Evolutionary conservation across 2,888 invertebrate genomes (phyloP).

Genomic region (Atethmia centrago): DNA sequence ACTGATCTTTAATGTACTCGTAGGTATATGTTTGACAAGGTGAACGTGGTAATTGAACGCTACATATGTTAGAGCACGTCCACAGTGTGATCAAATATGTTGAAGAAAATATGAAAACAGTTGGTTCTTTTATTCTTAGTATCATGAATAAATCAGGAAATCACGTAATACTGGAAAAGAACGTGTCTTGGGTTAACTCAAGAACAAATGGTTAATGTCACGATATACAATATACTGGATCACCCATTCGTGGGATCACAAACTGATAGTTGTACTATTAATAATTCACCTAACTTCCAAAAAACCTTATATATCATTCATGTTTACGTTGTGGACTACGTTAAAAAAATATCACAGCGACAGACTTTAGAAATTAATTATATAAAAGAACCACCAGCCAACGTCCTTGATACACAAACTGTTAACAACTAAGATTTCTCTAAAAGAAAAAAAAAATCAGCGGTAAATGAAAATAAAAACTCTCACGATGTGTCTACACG

Average conservation of each 20-base stretch:
- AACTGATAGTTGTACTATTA: neutral
- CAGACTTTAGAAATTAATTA: neutral
- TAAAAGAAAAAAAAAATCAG: constrained; percentile 29
- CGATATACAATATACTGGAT: neutral
- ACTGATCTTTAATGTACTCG: constrained; percentile 13
- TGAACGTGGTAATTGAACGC: constrained; percentile 59
- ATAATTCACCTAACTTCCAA: neutral
- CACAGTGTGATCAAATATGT: constrained; percentile 35
- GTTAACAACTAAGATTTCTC: constrained; percentile 30
- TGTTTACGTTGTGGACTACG: neutral
- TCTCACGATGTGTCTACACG: constrained; percentile 61
- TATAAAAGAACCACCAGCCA: neutral
- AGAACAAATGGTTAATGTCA: neutral
- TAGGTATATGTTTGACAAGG: constrained; percentile 54
- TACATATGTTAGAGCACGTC: constrained; percentile 42
- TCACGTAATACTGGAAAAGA: neutral
- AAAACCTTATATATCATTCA: neutral
- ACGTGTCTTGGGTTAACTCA: neutral
- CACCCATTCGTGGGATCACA: neutral
- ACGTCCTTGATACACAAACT: constrained; percentile 33
- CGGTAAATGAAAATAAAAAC: constrained; percentile 51
- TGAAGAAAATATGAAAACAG: constrained; percentile 14
- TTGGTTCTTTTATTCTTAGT: constrained; percentile 17
- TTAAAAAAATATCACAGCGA: neutral
- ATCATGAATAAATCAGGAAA: constrained; percentile 36